Conservation (phyloP, 2,888 invertebrate genomes). For the Drosophila kokeensis region DNA sequence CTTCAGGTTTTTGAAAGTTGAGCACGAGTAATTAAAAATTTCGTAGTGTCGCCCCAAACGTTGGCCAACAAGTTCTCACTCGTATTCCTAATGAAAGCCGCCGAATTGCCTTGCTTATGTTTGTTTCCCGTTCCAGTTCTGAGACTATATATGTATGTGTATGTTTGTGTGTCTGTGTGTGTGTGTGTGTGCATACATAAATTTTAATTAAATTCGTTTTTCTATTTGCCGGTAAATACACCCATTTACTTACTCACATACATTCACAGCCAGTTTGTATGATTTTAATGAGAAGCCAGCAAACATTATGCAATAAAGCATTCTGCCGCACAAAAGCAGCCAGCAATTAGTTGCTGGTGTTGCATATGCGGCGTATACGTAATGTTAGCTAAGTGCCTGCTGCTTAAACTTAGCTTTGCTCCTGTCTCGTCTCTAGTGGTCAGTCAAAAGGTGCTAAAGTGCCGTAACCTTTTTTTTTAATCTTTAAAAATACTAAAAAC, state of each 20-base stretch:
- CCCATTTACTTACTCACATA: slow-evolving; percentile 17
- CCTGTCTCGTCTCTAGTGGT: slow-evolving; percentile 15
- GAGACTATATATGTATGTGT: slow-evolving; percentile 17
- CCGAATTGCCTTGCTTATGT: slow-evolving; percentile 65
- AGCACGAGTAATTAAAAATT: slow-evolving; percentile 77
- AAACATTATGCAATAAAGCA: slow-evolving; percentile 55
- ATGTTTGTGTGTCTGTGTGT: background rate
- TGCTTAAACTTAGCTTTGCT: slow-evolving; percentile 13
- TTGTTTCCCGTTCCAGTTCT: slow-evolving; percentile 37
- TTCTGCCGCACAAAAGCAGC: slow-evolving; percentile 43
- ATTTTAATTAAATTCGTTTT: slow-evolving; percentile 80
- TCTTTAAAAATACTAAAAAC: background rate
- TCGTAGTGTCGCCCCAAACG: slow-evolving; percentile 62
- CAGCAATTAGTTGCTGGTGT: slow-evolving; percentile 53
- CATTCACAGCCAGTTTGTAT: slow-evolving; percentile 24
- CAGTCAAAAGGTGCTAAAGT: slow-evolving; percentile 17
- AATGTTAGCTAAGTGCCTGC: slow-evolving; percentile 43
- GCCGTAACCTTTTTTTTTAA: background rate
- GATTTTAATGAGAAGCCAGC: slow-evolving; percentile 72
- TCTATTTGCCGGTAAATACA: slow-evolving; percentile 62
- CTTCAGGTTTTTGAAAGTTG: slow-evolving; percentile 67
- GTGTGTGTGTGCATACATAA: slow-evolving; percentile 37
- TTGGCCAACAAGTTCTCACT: slow-evolving; percentile 45
- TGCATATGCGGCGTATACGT: slow-evolving; percentile 41
- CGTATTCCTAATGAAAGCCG: slow-evolving; percentile 59